A percentile compares a stretch with the other conserved stretches of the same genome.
These are phyloP conservation scores for Drosophila serrata DNA, from an alignment of 1,140 invertebrate genomes.

Conservation along the genomic window DNA sequence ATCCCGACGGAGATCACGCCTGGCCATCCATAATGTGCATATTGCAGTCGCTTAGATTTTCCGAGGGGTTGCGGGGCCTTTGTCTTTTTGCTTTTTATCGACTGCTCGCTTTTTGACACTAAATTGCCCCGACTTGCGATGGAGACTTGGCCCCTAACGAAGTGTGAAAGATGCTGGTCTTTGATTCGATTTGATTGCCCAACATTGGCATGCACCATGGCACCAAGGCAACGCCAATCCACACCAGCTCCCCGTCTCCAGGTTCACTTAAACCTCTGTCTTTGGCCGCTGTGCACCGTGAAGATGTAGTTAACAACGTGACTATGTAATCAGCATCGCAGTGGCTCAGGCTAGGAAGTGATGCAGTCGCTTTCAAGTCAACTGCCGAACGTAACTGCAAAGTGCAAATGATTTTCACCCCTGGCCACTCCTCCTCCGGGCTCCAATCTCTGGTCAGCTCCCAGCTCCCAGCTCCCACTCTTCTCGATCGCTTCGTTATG, in stretches of 20 bases:
- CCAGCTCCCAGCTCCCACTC: slow-evolving; percentile 9
- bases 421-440: slow-evolving; percentile 26
- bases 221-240: slow-evolving; percentile 51
- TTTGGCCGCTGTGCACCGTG: slow-evolving; percentile 57
- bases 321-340: slow-evolving; percentile 80
- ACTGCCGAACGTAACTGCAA: slow-evolving; percentile 41
- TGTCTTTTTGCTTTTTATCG: slow-evolving; percentile 54
- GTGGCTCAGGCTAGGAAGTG: slow-evolving; percentile 65
- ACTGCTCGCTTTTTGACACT: slow-evolving; percentile 74
- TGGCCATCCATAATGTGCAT: slow-evolving; percentile 74
- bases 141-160: slow-evolving; percentile 71
- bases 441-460: slow-evolving; percentile 19
- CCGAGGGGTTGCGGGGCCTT: slow-evolving; percentile 22
- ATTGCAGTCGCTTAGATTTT: slow-evolving; percentile 48
- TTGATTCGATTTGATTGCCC: slow-evolving; percentile 77
- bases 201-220: slow-evolving; percentile 58
- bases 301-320: slow-evolving; percentile 84
- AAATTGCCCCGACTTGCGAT: slow-evolving; percentile 69
- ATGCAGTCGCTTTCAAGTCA: slow-evolving; percentile 43
- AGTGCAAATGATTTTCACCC: slow-evolving; percentile 66
- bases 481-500: slow-evolving; percentile 46
- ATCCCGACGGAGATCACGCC: slow-evolving; percentile 39
- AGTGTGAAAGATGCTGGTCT: slow-evolving; percentile 79
- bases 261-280: background rate
- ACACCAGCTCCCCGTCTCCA: slow-evolving; percentile 52